Base-by-base conservation (phyloP, 2,797 vertebrate species). In the Capromys pilorides region DNA sequence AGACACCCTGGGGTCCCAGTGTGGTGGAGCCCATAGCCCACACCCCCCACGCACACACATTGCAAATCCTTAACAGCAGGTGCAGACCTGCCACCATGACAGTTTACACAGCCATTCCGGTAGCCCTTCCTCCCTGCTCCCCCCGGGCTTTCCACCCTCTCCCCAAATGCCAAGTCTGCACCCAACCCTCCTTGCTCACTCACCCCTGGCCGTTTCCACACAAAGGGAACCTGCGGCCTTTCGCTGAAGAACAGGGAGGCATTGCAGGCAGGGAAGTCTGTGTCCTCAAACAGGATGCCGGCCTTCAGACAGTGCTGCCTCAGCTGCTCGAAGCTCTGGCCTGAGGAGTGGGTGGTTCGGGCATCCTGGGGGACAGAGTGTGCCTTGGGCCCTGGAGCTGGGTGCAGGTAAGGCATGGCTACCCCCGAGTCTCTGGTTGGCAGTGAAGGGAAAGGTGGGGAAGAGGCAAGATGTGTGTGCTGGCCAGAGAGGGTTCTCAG, bases 201-300 rank as follows among this genome's bases (percentile, higher is more conserved):
- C 98, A 99, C 99, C 98, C 97, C 95, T 0, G 99, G 99, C 86
- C 99, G 98, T 97, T 99, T 99, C 99, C 99, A 99, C 82, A 99
- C 89, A 45, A 99, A 99, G 51, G 98, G 96, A 62, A 99, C 84
- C 0, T 98, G 98, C 2, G 99, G 98, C 0, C 97, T 98, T 97
- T 99, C 97, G 7, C 98, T 99, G 98, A 96, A 99, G 98, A 99
- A 99, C 41, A 99, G 99, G 0, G 99, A 99, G 0, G 98, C 93
- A 57, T 97, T 98, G 0, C 6, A 54, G 31, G 99, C 99, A 0
- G 99, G 99, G 95, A 99, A 99, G 97, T 99, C 99, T 0, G 97
- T 94, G 49, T 99, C 99, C 97, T 99, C 99, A 0, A 99, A 99
- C 97, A 99, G 98, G 39, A 97, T 86, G 0, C 98, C 98, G 1